Conservation (phyloP, 2,888 invertebrate species). For the Petrolisthes cinctipes region DNA sequence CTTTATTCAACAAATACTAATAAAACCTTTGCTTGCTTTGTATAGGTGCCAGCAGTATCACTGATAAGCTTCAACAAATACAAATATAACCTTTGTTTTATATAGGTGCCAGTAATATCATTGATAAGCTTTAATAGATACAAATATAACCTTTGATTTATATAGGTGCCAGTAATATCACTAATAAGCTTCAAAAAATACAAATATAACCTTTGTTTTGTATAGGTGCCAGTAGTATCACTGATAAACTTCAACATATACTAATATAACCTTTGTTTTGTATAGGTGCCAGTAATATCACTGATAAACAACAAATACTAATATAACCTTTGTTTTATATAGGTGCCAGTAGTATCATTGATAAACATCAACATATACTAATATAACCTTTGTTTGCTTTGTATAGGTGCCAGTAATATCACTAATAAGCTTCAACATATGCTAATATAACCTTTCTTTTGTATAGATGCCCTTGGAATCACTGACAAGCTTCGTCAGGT, state of each 20-base stretch:
- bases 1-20: neutral
- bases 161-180: neutral
- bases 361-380: neutral
- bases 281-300: too few species aligned
- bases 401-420: neutral
- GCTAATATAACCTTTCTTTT: neutral
- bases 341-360: too few species aligned
- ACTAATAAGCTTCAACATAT: neutral
- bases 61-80: neutral
- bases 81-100: neutral
- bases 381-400: neutral
- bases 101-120: too few species aligned
- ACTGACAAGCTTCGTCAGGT: slow-evolving; percentile 33
- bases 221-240: slow-evolving; percentile 2
- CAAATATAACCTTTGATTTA: too few species aligned
- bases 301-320: too few species aligned
- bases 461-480: neutral
- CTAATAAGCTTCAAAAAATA: neutral
- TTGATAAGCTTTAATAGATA: too few species aligned
- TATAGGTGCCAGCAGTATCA: neutral
- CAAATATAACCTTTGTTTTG: neutral
- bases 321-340: too few species aligned
- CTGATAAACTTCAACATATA: too few species aligned
- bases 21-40: neutral
- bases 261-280: too few species aligned